These are phyloP conservation scores for Dascillus cervinus DNA, from an alignment of 2,888 invertebrate species.

Conservation along the genomic window DNA sequence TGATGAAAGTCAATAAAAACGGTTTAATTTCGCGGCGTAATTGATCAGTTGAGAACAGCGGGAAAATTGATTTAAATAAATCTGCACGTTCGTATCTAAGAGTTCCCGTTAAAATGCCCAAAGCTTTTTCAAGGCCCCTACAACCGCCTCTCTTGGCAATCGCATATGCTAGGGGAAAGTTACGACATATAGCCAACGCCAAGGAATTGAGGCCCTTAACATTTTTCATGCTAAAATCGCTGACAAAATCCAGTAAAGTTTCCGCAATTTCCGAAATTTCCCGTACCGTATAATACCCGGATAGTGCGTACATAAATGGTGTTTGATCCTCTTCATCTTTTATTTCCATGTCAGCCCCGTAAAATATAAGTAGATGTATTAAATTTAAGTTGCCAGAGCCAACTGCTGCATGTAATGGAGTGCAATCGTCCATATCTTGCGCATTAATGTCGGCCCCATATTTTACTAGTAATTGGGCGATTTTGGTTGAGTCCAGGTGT, in stretches of 20 bases:
- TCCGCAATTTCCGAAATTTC: no score
- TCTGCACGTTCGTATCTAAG: slow-evolving; percentile 2
- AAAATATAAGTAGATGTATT: slow-evolving; percentile 27
- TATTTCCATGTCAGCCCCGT: slow-evolving; percentile 24
- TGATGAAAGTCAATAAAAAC: no score
- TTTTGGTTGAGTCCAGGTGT: slow-evolving; percentile 11
- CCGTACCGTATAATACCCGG: slow-evolving; percentile 10
- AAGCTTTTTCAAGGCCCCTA: slow-evolving; percentile 17
- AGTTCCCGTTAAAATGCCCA: slow-evolving; percentile 3
- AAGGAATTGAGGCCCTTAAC: slow-evolving; percentile 20
- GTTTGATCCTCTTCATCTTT: slow-evolving; percentile 15
- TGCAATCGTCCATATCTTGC: slow-evolving; percentile 20
- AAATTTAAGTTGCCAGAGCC: slow-evolving; percentile 17
- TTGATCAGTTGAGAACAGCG: no score
- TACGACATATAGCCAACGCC: slow-evolving; percentile 19
- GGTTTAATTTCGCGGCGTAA: no score
- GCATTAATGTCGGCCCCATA: slow-evolving; percentile 26
- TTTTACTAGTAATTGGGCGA: slow-evolving; percentile 22
- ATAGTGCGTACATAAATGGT: slow-evolving; percentile 26
- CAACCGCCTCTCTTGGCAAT: slow-evolving; percentile 23
- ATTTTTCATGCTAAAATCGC: slow-evolving; percentile 20
- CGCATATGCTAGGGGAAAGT: slow-evolving; percentile 19
- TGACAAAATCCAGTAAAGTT: slow-evolving; percentile 23
- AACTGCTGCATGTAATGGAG: slow-evolving; percentile 26
- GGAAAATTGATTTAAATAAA: slow-evolving; percentile 8